Base-by-base conservation (phyloP, 2,888 invertebrate genomes). In the Microctonus hyperodae region DNA sequence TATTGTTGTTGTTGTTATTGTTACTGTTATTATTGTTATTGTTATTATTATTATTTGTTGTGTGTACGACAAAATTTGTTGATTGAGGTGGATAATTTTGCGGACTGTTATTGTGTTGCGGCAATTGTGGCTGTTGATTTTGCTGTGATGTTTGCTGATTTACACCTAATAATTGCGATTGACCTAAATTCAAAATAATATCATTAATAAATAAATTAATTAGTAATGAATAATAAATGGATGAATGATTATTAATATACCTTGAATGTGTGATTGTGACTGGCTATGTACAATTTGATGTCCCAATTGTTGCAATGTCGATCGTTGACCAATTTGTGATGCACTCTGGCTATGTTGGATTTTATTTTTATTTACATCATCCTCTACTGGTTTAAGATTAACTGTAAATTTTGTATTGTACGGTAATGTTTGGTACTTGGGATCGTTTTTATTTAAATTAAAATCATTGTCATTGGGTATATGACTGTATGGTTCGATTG, bases 401-500 rank as follows among this genome's bases (percentile, higher is more conserved):
- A 90, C 86, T 16, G 91, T 90, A 83, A 94, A 93, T 85, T 94
- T 96, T 40, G 92, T 94, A 82, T 91, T 96, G 85, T 94, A 93
- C 75, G 96, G 95, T 85, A 96, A 86, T 31, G 95, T 95, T 87
- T 96, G 95, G 86, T 94, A 96, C 85, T 94, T 97, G 50, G 92
- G 94, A 84, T 96, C 95, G 65, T 91, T 92, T 83, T 95, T 95
- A 78, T 91, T 93, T 28, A 92, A 89, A 69, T 90, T 89, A 80
- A 93, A 92, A 78, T 92, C 90, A 78, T 92, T 90, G 75, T 82
- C 83, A 75, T 80, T 84, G 63, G 94, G 94, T 77, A 94, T 91
- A 78, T 94, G 94, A 78, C 94, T 93, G 82, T 93, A 95, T 3
- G 94, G 94, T 81, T 94, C 94, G 40, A 95, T 92, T 55, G 94